Evolutionary conservation across 2,113 vertebrate species (phyloP).

Genomic region (Coptodon bakossiorum): DNA sequence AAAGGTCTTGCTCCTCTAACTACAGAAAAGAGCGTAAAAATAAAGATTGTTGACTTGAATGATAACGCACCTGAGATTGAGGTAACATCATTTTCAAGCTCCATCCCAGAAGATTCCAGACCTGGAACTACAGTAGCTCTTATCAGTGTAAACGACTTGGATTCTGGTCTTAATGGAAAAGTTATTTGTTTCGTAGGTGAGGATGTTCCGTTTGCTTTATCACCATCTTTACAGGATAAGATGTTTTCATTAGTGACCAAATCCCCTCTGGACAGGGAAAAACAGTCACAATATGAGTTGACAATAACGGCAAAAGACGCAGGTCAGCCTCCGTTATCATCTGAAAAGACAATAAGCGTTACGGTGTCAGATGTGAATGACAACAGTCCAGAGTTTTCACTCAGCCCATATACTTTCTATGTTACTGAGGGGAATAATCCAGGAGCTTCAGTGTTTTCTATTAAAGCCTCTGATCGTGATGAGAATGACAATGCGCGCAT

Average conservation of each 20-base stretch:
- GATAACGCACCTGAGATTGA: not conserved
- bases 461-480: not conserved
- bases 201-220: not conserved
- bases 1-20: not conserved
- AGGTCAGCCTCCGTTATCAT: not conserved
- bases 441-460: rapidly evolving
- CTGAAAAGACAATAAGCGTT: not conserved
- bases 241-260: not conserved
- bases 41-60: not conserved
- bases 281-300: not conserved
- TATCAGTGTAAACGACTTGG: rapidly evolving
- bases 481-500: not conserved
- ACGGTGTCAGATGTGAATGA: not conserved
- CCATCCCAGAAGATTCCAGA: rapidly evolving
- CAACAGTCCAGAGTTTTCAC: not conserved
- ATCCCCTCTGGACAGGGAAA: rapidly evolving
- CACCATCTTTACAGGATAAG: not conserved
- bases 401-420: not conserved
- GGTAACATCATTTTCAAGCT: not conserved
- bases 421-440: rapidly evolving
- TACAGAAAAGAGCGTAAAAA: not conserved
- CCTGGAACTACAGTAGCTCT: not conserved
- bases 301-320: not conserved
- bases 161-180: not conserved
- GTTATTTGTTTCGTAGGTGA: not conserved